Evolutionary conservation across 2,888 invertebrate species (phyloP), one percentile per base, ranked within the genome.

Genomic region (Iphiclides podalirius): DNA sequence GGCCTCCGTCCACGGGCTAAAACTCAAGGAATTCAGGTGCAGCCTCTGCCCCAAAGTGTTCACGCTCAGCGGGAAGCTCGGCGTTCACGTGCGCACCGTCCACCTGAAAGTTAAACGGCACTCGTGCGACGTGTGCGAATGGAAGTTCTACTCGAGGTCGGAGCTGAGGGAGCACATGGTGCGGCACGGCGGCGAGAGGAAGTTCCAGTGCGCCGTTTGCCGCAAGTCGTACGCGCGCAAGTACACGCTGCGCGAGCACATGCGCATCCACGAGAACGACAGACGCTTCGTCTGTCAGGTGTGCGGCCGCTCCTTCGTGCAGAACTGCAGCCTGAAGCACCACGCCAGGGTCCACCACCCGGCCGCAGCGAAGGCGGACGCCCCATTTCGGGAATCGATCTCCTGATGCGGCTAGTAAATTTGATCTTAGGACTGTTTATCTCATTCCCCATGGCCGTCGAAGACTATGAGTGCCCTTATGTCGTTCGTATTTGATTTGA

Each of bases 121-220:
- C 34, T 65, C 80, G 0, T 91, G 90, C 45, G 74, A 81, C 8
- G 66, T 87, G 0, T 91, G 90, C 37, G 90, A 90, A 7, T 90
- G 90, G 76, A 83, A 85, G 45, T 90, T 90, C 58, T 90, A 89
- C 54, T 88, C 90, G 0, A 88, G 84, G 17, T 86, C 87, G 0
- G 90, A 90, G 45, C 67, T 91, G n/a, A 89, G 87, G 28, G 84
- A 87, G 9, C 91, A 91, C 35, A 90, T 90, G 87, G 58, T 90
- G 0, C 77, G 83, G 6, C 90, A 91, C 33, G 82, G 81, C 0
- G 90, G 90, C 0, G 90, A 90, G 47, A 75, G 85, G 3, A 89
- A 86, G 47, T 86, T 79, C 37, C 78, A 86, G 31, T 91, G 91
- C 49, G 71, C 63, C 0, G 57, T 90, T 0, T 91, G 91, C 43